Evolutionary conservation across 64 coral and sea anemone genomes (phyloP).

Genomic region (Catalaphyllia jardinei): DNA sequence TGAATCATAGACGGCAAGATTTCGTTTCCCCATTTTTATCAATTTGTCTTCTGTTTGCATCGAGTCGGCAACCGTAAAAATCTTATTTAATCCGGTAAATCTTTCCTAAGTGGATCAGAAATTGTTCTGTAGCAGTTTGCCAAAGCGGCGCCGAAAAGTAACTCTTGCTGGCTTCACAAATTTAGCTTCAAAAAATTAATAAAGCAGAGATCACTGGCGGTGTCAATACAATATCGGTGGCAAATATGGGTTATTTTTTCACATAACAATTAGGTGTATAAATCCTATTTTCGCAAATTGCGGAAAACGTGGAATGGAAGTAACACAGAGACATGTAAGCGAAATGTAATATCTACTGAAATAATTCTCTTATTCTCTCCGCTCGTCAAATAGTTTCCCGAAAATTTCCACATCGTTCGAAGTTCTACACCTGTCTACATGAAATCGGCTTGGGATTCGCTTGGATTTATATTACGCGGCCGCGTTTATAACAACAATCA

Average conservation of each 20-base stretch:
- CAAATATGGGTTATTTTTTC: neutral
- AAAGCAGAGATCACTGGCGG: neutral
- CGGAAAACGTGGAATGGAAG: neutral
- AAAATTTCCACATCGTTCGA: neutral
- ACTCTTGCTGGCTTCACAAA: neutral
- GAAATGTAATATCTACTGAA: neutral
- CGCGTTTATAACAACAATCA: no score
- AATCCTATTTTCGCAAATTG: conserved; percentile 18
- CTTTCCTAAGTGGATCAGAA: conserved; percentile 18
- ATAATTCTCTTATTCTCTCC: neutral
- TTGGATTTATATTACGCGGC: neutral
- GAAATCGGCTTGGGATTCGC: neutral
- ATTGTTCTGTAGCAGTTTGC: neutral
- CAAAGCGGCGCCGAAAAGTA: neutral
- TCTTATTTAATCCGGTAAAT: conserved; percentile 16
- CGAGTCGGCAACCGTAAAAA: conserved; percentile 4
- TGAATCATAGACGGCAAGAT: neutral
- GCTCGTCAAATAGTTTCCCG: neutral
- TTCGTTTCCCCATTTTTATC: neutral
- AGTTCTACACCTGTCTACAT: neutral
- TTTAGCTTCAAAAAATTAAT: conserved; percentile 1
- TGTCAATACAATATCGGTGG: neutral
- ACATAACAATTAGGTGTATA: neutral
- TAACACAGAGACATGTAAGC: neutral
- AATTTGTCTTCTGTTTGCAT: neutral